Evolutionary conservation across 2,888 invertebrate species (phyloP).

Genomic region (Parelbella ahira): DNA sequence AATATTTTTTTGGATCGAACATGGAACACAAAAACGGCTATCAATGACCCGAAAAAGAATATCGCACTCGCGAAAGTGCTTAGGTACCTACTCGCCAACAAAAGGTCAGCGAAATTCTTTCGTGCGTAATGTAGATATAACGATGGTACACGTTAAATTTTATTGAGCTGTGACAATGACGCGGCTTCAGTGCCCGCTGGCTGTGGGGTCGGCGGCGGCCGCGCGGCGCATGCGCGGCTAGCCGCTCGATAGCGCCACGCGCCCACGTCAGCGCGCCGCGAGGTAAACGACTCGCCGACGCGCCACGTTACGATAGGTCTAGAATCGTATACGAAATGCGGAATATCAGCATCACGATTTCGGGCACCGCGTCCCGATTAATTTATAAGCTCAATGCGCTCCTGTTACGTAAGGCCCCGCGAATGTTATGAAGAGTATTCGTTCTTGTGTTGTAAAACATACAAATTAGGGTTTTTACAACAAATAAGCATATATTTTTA

Average conservation of each 20-base stretch:
- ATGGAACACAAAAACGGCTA: no score
- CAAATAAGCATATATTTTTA: no score
- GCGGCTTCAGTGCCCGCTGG: not conserved
- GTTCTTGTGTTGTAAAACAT: no score
- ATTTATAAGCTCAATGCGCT: slow-evolving; percentile 24
- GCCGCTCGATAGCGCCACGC: slow-evolving; percentile 55
- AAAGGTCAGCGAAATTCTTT: slow-evolving; percentile 15
- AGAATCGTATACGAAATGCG: slow-evolving; percentile 30
- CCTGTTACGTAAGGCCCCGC: not conserved
- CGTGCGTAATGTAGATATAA: slow-evolving; percentile 10
- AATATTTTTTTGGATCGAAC: no score
- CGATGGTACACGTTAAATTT: slow-evolving; percentile 14
- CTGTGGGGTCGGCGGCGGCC: no score
- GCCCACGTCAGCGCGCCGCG: slow-evolving; percentile 58
- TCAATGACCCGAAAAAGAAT: no score
- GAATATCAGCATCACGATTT: slow-evolving; percentile 21
- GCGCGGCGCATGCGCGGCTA: slow-evolving; percentile 45
- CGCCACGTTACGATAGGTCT: slow-evolving; percentile 78
- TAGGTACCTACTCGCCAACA: not conserved
- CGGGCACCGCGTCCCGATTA: no score
- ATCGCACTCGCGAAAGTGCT: no score
- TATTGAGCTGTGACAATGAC: slow-evolving; percentile 18
- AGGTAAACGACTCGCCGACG: slow-evolving; percentile 66
- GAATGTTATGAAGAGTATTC: not conserved
- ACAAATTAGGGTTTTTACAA: not conserved